phyloP scores from a whole-genome alignment of 2,888 invertebrate genomes.

The Apodemia zela region DNA sequence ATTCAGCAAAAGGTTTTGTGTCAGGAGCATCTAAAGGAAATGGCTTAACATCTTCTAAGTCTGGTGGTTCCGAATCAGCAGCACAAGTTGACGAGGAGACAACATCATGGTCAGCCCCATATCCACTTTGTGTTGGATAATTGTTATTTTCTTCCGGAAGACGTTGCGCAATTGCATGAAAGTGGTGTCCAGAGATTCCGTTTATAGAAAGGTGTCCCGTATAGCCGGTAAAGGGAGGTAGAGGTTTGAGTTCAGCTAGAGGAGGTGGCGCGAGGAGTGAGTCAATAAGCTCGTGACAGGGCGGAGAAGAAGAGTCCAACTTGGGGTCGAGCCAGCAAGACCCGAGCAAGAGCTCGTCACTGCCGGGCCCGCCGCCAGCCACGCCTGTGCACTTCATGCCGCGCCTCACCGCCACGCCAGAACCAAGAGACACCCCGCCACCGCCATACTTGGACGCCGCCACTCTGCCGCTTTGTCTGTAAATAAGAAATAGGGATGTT shows the following conservation, averaged over 20 bases:
- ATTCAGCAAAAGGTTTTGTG: constrained; percentile 70
- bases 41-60: constrained; percentile 82
- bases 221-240: constrained; percentile 93
- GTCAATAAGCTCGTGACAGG: constrained; percentile 85
- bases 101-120: constrained; percentile 84
- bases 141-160: constrained; percentile 88
- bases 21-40: constrained; percentile 79
- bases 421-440: constrained; percentile 67
- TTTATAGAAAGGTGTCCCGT: constrained; percentile 93
- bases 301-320: constrained; percentile 66
- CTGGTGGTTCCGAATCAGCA: constrained; percentile 82
- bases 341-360: constrained; percentile 86
- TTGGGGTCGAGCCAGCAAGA: constrained; percentile 86
- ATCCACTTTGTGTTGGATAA: constrained; percentile 82
- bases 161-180: constrained; percentile 90
- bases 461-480: constrained; percentile 50
- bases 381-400: constrained; percentile 82
- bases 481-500: constrained; percentile 42
- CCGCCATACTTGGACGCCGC: constrained; percentile 29
- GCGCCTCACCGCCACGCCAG: constrained; percentile 67
- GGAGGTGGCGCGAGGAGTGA: constrained; percentile 83
- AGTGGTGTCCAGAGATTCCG: constrained; percentile 93
- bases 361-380: constrained; percentile 69
- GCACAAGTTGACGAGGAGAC: constrained; percentile 88
- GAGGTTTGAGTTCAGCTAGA: constrained; percentile 88